Evolutionary conservation across 2,113 vertebrate genomes (phyloP).

Genomic region (Onychostruthus taczanowskii): DNA sequence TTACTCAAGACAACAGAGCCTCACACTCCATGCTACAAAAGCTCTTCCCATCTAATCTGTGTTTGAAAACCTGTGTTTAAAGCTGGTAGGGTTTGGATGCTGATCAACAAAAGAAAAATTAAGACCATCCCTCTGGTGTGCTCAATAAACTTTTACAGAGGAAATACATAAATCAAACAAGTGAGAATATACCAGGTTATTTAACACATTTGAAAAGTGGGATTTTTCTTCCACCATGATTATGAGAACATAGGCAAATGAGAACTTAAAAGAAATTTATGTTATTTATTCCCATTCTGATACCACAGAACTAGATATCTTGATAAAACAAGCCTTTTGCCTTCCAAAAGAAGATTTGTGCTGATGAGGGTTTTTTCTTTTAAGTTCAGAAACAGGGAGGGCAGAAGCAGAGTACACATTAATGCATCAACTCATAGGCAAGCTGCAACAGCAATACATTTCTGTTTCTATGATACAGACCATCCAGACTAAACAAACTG

Average conservation of each 20-base stretch:
- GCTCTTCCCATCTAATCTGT: background rate
- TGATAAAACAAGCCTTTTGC: background rate
- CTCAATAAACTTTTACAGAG: background rate
- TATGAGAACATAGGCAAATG: background rate
- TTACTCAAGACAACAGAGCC: background rate
- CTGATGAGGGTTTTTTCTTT: background rate
- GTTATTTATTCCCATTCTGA: background rate
- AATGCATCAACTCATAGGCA: background rate
- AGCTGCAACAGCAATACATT: constrained; percentile 7
- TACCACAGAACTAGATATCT: background rate
- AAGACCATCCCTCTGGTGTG: background rate
- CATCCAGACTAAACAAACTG: constrained; percentile 23
- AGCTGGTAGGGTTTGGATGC: background rate
- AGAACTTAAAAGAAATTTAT: background rate
- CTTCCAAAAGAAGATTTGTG: background rate
- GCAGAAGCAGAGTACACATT: background rate
- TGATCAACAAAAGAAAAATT: background rate
- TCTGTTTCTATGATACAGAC: background rate
- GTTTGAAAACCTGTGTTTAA: background rate
- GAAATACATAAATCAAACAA: background rate
- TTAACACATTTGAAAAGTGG: background rate
- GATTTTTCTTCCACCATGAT: background rate
- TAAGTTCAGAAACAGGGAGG: background rate
- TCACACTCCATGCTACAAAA: background rate
- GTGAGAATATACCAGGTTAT: background rate